Conservation (phyloP, 2,113 vertebrate species). For the Oncorhynchus clarkii region DNA sequence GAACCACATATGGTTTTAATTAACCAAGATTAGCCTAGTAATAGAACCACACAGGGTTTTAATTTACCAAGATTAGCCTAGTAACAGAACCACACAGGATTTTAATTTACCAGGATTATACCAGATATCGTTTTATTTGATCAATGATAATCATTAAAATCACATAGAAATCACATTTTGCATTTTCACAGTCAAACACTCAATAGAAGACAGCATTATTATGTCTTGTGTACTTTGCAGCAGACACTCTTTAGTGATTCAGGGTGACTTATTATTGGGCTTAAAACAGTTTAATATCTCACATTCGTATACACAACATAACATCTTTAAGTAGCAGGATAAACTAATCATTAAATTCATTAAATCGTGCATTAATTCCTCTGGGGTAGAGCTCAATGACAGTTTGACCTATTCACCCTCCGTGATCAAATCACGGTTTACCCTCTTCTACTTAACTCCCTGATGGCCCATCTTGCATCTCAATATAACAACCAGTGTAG, state of each 20-base stretch:
- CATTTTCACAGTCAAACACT: background rate
- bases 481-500: too few relatives aligned
- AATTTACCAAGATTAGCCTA: too few relatives aligned
- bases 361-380: too few relatives aligned
- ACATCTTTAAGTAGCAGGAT: background rate
- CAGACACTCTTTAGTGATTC: background rate
- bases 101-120: too few relatives aligned
- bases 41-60: too few relatives aligned
- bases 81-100: too few relatives aligned
- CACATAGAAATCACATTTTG: too few relatives aligned
- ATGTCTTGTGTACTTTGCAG: background rate
- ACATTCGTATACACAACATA: background rate
- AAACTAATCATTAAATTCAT: constrained; percentile 7
- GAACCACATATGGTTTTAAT: too few relatives aligned
- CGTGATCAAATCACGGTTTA: background rate
- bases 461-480: background rate
- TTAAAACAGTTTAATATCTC: constrained; percentile 13
- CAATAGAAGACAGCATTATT: background rate
- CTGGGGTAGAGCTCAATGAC: background rate
- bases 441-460: background rate
- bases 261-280: constrained; percentile 2
- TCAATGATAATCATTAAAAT: too few relatives aligned
- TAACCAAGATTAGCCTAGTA: too few relatives aligned
- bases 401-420: constrained; percentile 11
- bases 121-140: too few relatives aligned